Evolutionary conservation across 2,113 vertebrate genomes (phyloP), one percentile per base, ranked within the genome.

Genomic region (Spea multiplicata): DNA sequence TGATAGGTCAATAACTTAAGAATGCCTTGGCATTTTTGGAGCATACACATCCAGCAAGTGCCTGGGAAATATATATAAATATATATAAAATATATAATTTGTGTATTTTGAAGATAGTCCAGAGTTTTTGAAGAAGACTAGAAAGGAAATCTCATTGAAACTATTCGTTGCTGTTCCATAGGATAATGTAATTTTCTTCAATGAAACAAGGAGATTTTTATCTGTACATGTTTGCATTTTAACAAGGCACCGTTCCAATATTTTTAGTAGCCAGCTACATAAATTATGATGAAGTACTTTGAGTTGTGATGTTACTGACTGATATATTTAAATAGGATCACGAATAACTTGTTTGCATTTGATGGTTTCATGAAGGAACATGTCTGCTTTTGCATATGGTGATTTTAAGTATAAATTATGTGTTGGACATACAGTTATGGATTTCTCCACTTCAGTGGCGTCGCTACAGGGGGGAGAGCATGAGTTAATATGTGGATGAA

Each of bases 101-200:
- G 65, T 83, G 84, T 80, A 55, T 73, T 0, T 0, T 81, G 84
- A 74, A 80, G 79, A 50, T 0, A 48, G 0, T 71, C 84, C 85
- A 85, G 1, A 71, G 49, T 50, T 64, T 57, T 73, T 59, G 9
- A 46, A 17, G 7, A 65, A 44, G 16, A 66, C 9, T 52, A 44
- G 13, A 9, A 46, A 30, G 55, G 44, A 66, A 76, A 57, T 8
- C 1, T 57, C n/a, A 52, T 8, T 61, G 44, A 55, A 67, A 44
- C 44, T 76, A 57, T 59, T 53, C 44, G 30, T 8, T 16, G 46
- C 30, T 48, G 3, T 44, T 59, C 65, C 12, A 59, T 48, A 16
- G 44, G 5, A 59, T 69, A 48, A 68, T 48, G 16, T 69, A 46
- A 69, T 76, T 44, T 69, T 68, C 10, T 71, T 50, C 30, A 55